Evolutionary conservation across 2,113 vertebrate genomes (phyloP).

Genomic region (Speoplatyrhinus poulsoni): DNA sequence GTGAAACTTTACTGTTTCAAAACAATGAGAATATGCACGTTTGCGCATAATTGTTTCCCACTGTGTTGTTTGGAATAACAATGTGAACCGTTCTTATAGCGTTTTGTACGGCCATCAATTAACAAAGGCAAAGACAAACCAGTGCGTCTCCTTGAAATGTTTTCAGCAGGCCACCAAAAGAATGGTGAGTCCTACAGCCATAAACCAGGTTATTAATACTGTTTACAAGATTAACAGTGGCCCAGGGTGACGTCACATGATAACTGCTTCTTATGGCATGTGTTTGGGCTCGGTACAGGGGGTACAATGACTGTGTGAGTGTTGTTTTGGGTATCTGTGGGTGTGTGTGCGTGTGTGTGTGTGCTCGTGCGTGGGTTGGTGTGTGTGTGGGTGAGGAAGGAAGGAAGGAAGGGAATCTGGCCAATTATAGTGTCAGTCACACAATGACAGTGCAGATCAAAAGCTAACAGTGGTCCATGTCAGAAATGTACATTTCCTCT

Average conservation of each 20-base stretch:
- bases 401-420: neutral
- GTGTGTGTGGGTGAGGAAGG: neutral
- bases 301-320: neutral
- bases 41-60: neutral
- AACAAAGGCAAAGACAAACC: neutral
- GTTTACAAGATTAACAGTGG: slow-evolving; percentile 36
- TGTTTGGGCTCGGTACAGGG: slow-evolving; percentile 1
- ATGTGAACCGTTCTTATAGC: neutral
- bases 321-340: too few species aligned
- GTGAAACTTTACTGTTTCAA: slow-evolving; percentile 11
- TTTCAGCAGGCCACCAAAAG: neutral
- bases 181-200: slow-evolving; percentile 1
- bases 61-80: neutral
- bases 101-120: neutral
- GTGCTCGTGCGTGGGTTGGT: too few species aligned
- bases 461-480: neutral
- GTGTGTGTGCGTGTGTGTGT: too few species aligned
- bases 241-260: slow-evolving; percentile 27
- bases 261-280: slow-evolving; percentile 26
- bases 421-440: slow-evolving; percentile 14
- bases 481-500: neutral
- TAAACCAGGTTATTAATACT: slow-evolving; percentile 45
- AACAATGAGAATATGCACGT: neutral
- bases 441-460: neutral
- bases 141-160: neutral